Evolutionary conservation across 2,113 vertebrate genomes (phyloP).

Genomic region (Scomber japonicus): DNA sequence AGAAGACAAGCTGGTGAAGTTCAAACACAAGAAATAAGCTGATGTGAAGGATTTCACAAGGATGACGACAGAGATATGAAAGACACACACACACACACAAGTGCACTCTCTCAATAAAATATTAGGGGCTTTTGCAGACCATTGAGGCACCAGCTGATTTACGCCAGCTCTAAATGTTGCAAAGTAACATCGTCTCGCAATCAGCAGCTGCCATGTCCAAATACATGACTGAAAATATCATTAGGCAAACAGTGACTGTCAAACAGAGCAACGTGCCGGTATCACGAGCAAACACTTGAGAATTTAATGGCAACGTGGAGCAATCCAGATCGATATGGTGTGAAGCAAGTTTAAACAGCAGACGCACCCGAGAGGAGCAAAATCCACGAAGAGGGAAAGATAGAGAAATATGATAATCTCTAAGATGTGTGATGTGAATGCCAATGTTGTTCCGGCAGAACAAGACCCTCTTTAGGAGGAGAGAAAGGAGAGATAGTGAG

Average conservation of each 20-base stretch:
- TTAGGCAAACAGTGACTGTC: constrained; percentile 59
- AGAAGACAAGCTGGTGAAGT: constrained; percentile 4
- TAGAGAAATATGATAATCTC: constrained; percentile 49
- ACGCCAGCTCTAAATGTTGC: constrained; percentile 10
- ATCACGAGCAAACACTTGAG: constrained; percentile 50
- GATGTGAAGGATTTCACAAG: constrained; percentile 42
- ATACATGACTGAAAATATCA: constrained; percentile 47
- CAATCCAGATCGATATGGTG: constrained; percentile 38
- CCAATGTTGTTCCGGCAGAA: constrained; percentile 60
- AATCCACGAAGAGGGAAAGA: constrained; percentile 27
- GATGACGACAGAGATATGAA: constrained; percentile 59
- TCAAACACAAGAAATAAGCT: constrained; percentile 45
- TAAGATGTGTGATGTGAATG: constrained; percentile 56
- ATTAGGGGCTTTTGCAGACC: constrained; percentile 33
- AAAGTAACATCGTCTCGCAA: constrained; percentile 7
- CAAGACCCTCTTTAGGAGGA: constrained; percentile 35
- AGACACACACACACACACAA: constrained; percentile 44
- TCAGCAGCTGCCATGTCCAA: constrained; percentile 47
- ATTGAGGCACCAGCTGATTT: background rate
- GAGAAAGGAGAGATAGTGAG: constrained; percentile 29
- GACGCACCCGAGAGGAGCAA: constrained; percentile 40
- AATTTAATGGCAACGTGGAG: constrained; percentile 24
- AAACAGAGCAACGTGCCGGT: constrained; percentile 51
- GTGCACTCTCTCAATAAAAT: constrained; percentile 41
- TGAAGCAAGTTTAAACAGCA: constrained; percentile 45